Percentiles rank a stretch among this genome's conserved stretches.
phyloP scores from a whole-genome alignment of 2,888 invertebrate species.

The Melinaea marsaeus region DNA sequence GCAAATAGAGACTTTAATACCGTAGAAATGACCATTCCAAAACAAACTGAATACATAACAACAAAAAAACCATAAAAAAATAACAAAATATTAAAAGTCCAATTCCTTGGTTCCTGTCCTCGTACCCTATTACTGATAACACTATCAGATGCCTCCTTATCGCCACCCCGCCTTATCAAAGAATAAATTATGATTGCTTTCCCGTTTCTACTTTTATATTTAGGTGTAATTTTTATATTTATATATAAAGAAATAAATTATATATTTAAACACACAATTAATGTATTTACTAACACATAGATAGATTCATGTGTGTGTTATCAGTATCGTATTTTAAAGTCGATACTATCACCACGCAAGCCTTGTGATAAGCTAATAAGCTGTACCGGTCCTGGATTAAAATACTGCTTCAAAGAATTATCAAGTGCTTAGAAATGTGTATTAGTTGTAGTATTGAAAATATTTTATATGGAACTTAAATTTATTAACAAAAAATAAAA shows the following conservation, averaged over 20 bases:
- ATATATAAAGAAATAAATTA: not conserved
- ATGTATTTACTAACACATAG: slow-evolving; percentile 3
- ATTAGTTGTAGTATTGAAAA: too few species aligned
- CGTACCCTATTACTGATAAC: slow-evolving; percentile 47
- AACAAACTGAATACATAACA: not conserved
- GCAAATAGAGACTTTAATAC: too few species aligned
- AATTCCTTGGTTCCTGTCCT: slow-evolving; percentile 39
- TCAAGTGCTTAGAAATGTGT: too few species aligned
- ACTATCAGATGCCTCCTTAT: slow-evolving; percentile 62
- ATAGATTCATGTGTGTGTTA: slow-evolving; percentile 17
- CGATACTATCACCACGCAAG: slow-evolving; percentile 33
- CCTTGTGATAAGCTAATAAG: slow-evolving; percentile 29
- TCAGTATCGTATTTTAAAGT: slow-evolving; percentile 32
- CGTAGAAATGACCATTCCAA: not conserved
- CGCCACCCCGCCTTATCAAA: slow-evolving; percentile 41
- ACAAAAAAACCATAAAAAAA: not conserved
- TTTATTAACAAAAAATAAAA: too few species aligned
- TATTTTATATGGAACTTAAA: too few species aligned
- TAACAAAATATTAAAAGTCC: not conserved
- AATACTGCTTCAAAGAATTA: too few species aligned
- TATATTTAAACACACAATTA: not conserved
- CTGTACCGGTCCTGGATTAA: slow-evolving; percentile 19
- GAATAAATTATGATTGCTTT: slow-evolving; percentile 58
- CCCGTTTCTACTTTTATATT: slow-evolving; percentile 28
- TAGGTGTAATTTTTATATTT: slow-evolving; percentile 20